These are phyloP conservation scores for Saccostrea echinata DNA, from an alignment of 1,140 invertebrate genomes.

Conservation along the genomic window DNA sequence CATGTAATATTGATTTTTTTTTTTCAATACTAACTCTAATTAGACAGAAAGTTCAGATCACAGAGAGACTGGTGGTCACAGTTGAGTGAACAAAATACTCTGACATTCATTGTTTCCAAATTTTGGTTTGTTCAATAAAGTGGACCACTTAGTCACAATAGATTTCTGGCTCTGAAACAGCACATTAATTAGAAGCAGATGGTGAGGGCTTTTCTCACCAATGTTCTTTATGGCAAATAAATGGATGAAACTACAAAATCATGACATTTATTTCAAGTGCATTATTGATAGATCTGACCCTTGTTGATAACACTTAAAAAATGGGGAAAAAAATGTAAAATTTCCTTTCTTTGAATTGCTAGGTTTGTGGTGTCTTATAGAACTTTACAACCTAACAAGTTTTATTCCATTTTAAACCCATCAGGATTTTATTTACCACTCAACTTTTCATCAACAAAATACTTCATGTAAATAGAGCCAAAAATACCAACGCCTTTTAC, in stretches of 20 bases:
- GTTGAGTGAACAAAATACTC: not conserved
- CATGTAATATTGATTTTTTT: not conserved
- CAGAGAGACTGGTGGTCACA: not conserved
- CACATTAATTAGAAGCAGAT: conserved; percentile 28
- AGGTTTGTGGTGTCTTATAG: too few relatives aligned
- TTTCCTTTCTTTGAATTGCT: too few relatives aligned
- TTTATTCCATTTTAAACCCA: too few relatives aligned
- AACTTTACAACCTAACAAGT: too few relatives aligned
- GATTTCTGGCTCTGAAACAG: not conserved
- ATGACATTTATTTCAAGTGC: not conserved
- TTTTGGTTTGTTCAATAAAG: conserved; percentile 15
- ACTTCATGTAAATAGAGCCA: too few relatives aligned
- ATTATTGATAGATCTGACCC: conserved; percentile 18
- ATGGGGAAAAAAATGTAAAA: too few relatives aligned
- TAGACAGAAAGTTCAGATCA: not conserved
- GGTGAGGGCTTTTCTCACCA: conserved; percentile 14
- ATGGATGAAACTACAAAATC: not conserved
- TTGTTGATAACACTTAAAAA: conserved; percentile 1
- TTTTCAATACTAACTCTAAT: not conserved
- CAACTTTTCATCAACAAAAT: too few relatives aligned
- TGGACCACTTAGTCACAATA: not conserved
- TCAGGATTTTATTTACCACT: too few relatives aligned
- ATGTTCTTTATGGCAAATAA: conserved; percentile 3
- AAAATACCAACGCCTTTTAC: too few relatives aligned
- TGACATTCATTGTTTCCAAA: conserved; percentile 11